Evolutionary conservation across 2,888 invertebrate species (phyloP).

Genomic region (Eustalomyia histrio): DNA sequence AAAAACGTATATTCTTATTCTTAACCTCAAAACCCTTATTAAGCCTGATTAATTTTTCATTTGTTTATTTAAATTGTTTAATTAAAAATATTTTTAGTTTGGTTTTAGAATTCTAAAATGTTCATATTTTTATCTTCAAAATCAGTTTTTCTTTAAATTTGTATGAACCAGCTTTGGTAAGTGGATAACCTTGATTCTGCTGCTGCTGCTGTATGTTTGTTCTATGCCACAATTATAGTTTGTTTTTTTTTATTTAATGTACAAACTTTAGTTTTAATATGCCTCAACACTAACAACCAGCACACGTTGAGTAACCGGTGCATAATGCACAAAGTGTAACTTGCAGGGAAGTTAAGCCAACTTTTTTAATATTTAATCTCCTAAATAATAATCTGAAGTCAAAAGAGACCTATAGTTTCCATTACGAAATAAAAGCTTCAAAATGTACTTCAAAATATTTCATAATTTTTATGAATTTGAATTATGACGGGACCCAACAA

Average conservation of each 20-base stretch:
- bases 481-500: too few species aligned
- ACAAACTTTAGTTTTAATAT: background rate
- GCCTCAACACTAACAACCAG: background rate
- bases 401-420: too few species aligned
- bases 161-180: constrained; percentile 26
- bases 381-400: too few species aligned
- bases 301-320: background rate
- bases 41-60: background rate
- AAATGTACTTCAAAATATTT: too few species aligned
- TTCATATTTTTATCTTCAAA: background rate
- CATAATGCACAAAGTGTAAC: background rate
- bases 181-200: constrained; percentile 49
- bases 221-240: background rate
- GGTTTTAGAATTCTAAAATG: background rate
- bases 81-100: background rate
- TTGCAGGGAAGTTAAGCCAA: background rate
- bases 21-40: too few species aligned
- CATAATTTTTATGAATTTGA: too few species aligned
- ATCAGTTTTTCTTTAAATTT: background rate
- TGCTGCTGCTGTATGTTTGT: background rate
- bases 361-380: too few species aligned
- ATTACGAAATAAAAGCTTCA: too few species aligned
- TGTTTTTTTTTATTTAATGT: too few species aligned
- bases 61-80: background rate
- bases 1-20: too few species aligned